These are phyloP conservation scores for Cetoscarus ocellatus DNA, from an alignment of 2,797 vertebrate genomes.

Conservation along the genomic window DNA sequence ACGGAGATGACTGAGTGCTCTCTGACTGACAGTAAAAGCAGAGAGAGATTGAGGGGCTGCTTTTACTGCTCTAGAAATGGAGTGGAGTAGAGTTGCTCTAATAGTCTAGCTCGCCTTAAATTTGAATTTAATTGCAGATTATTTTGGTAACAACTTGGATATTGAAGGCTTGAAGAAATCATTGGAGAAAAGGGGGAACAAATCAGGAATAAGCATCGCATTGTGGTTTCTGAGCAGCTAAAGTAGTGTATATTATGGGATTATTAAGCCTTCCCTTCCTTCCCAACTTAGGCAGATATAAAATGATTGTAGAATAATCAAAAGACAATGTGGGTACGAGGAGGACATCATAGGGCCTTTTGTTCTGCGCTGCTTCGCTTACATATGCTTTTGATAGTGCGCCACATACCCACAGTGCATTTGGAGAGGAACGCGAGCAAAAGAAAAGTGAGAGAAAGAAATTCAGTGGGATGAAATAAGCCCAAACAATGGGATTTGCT, in stretches of 20 bases:
- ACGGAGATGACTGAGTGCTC: conserved; percentile 97
- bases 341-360: conserved; percentile 82
- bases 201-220: conserved; percentile 78
- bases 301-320: conserved; percentile 86
- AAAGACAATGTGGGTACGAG: conserved; percentile 83
- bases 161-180: conserved; percentile 89
- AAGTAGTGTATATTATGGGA: conserved; percentile 84
- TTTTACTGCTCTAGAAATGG: conserved; percentile 91
- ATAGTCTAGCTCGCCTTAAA: conserved; percentile 93
- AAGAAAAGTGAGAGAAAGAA: conserved; percentile 78
- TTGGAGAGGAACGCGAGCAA: conserved; percentile 76
- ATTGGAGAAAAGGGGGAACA: conserved; percentile 67
- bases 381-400: conserved; percentile 82
- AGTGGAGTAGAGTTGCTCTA: conserved; percentile 91
- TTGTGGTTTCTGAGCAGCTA: conserved; percentile 54
- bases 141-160: conserved; percentile 94
- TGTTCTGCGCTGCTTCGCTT: conserved; percentile 79
- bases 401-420: conserved; percentile 81
- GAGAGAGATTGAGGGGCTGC: conserved; percentile 93
- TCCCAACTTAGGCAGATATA: conserved; percentile 72
- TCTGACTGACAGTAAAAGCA: conserved; percentile 99
- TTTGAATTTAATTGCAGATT: conserved; percentile 94
- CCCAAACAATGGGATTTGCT: conserved; percentile 86
- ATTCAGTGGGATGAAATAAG: conserved; percentile 84
- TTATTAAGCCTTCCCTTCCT: conserved; percentile 93